Conservation (phyloP, 2,888 invertebrate species). For the Scaeva pyrastri region DNA sequence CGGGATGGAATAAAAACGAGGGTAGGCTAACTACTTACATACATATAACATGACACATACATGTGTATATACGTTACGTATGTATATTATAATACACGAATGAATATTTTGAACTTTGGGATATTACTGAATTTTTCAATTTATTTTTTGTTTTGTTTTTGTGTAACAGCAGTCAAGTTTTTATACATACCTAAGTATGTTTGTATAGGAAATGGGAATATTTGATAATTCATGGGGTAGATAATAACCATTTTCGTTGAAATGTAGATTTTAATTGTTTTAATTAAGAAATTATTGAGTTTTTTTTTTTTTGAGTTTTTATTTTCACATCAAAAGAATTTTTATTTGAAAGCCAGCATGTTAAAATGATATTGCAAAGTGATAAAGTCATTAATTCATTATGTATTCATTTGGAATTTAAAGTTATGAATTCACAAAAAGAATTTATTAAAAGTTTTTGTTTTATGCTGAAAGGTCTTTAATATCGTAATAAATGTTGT, state of each 20-base stretch:
- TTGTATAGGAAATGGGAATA: constrained; percentile 25
- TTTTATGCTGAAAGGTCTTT: too few species aligned
- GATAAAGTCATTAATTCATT: too few species aligned
- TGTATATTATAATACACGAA: constrained; percentile 1
- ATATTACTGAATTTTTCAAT: constrained; percentile 54
- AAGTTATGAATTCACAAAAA: too few species aligned
- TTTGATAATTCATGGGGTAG: constrained; percentile 44
- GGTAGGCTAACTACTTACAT: too few species aligned
- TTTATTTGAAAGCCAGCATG: background rate
- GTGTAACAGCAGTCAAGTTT: constrained; percentile 33
- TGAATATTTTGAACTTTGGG: constrained; percentile 53
- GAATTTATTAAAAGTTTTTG: too few species aligned
- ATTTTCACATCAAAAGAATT: background rate
- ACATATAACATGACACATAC: too few species aligned
- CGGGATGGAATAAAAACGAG: background rate
- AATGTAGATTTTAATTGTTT: constrained; percentile 18
- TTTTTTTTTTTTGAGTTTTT: background rate
- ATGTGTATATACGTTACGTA: background rate
- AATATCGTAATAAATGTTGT: too few species aligned
- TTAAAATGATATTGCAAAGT: too few species aligned
- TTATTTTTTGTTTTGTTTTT: constrained; percentile 37
- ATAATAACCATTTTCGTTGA: constrained; percentile 24
- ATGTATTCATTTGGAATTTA: too few species aligned
- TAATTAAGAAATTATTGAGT: background rate
- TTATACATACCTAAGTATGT: too few species aligned